Evolutionary conservation across 2,888 invertebrate species (phyloP).

Genomic region (Stenchaetothrips biformis): DNA sequence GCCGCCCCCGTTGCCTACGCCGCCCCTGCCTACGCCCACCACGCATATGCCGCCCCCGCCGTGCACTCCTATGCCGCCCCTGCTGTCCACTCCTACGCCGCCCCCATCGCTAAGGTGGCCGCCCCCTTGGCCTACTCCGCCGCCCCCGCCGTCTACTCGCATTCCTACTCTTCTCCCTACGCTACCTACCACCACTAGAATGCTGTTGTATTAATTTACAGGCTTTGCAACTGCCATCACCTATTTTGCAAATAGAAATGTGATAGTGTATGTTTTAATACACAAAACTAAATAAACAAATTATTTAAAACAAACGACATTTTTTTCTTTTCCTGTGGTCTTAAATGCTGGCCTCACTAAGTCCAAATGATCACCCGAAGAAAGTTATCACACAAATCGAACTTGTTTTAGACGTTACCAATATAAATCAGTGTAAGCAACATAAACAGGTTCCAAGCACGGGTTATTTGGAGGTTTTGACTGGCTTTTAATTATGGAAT

Average conservation of each 20-base stretch:
- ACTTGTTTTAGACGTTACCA: no score
- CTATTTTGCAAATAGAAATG: neutral
- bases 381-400: no score
- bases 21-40: neutral
- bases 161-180: neutral
- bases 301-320: neutral
- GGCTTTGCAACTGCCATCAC: no score
- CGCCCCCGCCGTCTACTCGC: neutral
- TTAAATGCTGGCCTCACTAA: no score
- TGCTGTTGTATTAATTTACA: no score
- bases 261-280: neutral
- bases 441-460: no score
- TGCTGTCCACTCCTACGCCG: neutral
- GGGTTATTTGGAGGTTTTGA: no score
- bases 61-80: neutral
- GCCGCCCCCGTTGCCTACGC: slow-evolving; percentile 1
- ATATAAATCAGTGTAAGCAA: no score
- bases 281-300: neutral
- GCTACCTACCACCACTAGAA: slow-evolving; percentile 5
- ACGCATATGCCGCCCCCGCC: neutral
- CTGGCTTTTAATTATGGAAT: no score
- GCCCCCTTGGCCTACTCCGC: neutral
- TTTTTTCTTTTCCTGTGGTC: no score
- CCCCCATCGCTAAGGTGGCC: slow-evolving; percentile 3
- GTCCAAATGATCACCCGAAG: no score